Conservation (phyloP, 2,113 vertebrate species). For the Corythaixoides concolor region DNA sequence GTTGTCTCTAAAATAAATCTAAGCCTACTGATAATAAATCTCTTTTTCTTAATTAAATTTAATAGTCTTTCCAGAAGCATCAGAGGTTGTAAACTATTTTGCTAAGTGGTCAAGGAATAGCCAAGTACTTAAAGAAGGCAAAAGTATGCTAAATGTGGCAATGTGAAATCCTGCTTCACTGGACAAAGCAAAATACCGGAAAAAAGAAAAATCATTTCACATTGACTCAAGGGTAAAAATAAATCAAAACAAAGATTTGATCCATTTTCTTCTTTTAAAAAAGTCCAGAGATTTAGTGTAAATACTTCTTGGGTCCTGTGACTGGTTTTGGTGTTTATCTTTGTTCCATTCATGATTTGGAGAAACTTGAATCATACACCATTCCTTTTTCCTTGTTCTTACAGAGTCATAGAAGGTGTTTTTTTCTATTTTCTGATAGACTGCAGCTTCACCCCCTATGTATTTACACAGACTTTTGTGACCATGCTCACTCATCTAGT, state of each 20-base stretch:
- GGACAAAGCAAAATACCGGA: neutral
- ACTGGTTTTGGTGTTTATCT: neutral
- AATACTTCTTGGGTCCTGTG: neutral
- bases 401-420: neutral
- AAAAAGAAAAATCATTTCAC: neutral
- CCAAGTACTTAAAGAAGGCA: neutral
- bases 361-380: neutral
- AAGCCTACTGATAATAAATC: neutral
- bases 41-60: neutral
- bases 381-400: neutral
- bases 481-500: neutral
- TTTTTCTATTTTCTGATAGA: neutral
- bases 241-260: neutral
- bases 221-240: neutral
- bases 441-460: fast-evolving
- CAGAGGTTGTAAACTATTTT: neutral
- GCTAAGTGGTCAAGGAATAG: neutral
- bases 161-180: neutral
- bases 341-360: neutral
- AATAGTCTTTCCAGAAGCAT: neutral
- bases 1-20: neutral
- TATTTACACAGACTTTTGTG: neutral
- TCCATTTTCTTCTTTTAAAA: neutral
- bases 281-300: neutral
- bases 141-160: neutral